Evolutionary conservation across 2,113 vertebrate genomes (phyloP), one percentile per base, ranked within the genome.

Genomic region (Ptilorrhoa leucosticta): DNA sequence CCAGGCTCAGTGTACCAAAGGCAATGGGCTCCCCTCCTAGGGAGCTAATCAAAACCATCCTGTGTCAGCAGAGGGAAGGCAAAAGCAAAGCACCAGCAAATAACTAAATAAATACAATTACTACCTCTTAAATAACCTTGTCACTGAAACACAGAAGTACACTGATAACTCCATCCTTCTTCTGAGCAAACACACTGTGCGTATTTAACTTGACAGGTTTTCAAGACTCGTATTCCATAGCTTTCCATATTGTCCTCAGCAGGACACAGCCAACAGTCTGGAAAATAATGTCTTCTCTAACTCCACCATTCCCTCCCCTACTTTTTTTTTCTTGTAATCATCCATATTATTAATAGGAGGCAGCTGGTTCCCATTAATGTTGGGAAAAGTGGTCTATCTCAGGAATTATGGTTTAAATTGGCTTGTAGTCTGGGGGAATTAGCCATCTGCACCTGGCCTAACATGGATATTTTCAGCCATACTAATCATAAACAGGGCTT

Each of bases 401-500:
- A 98, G 98, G 98, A 99, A 98, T 98, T 98, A 97, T 90, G 95
- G 97, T 96, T 97, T 97, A 98, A 98, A 98, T 98, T 98, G 98
- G 98, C 97, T 97, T 97, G 94, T 96, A 97, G 98, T 97, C 98
- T 97, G 97, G 94, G 97, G 97, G 97, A 97, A 97, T 98, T 96
- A 98, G 96, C 97, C 60, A 96, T 94, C 96, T 96, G 97, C 98
- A 98, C 98, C 98, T 98, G 98, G 98, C 96, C 94, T 97, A 97
- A 97, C 94, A 95, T 97, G 98, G 97, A 98, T 98, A 98, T 97
- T 98, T 96, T 97, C 91, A 93, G 95, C 96, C 97, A 95, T 91
- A 87, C 92, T 97, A 97, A 95, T 98, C 95, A 98, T 97, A 96
- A 97, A 96, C 92, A 98, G 86, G 83, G 81, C 95, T 95, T 96